A percentile compares a stretch with the other conserved stretches of the same genome.
phyloP scores from a whole-genome alignment of 2,113 vertebrate species.

The Phylloscopus trochilus region DNA sequence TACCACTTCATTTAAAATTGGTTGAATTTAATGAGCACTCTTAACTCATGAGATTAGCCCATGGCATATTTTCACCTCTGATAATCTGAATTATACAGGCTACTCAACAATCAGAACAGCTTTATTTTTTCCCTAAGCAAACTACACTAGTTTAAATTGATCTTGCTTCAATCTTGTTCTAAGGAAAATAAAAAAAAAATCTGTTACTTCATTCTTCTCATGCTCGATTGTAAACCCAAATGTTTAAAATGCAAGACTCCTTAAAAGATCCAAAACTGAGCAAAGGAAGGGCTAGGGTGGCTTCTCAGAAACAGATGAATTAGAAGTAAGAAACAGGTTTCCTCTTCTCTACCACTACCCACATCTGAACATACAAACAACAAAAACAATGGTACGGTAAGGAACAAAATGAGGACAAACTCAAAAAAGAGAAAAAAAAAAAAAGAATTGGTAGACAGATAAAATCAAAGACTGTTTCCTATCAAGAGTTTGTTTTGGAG shows the following conservation, averaged over 20 bases:
- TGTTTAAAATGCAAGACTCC: not conserved
- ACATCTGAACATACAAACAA: conserved; percentile 73
- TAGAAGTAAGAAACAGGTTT: conserved; percentile 56
- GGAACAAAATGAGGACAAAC: conserved; percentile 66
- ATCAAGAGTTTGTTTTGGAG: conserved; percentile 64
- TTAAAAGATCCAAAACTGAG: conserved; percentile 32
- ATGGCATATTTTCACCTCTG: not conserved
- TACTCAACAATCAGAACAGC: not conserved
- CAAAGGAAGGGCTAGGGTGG: conserved; percentile 35
- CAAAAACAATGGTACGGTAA: conserved; percentile 52
- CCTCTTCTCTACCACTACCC: conserved; percentile 69
- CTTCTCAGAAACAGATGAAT: conserved; percentile 58
- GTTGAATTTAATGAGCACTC: not conserved
- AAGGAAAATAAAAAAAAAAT: not conserved
- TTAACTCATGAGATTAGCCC: not conserved
- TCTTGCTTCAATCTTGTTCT: not conserved
- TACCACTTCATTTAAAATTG: conserved; percentile 27
- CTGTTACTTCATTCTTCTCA: not conserved
- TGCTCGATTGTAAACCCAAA: not conserved
- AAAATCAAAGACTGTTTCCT: conserved; percentile 69
- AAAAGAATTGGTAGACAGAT: conserved; percentile 51
- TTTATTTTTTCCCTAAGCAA: not conserved
- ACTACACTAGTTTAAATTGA: not conserved
- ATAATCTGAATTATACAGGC: not conserved
- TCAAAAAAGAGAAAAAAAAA: not conserved